A percentile compares a stretch with the other conserved stretches of the same genome.
Evolutionary conservation across 2,113 vertebrate genomes (phyloP).

Genomic region (Pipra filicauda): DNA sequence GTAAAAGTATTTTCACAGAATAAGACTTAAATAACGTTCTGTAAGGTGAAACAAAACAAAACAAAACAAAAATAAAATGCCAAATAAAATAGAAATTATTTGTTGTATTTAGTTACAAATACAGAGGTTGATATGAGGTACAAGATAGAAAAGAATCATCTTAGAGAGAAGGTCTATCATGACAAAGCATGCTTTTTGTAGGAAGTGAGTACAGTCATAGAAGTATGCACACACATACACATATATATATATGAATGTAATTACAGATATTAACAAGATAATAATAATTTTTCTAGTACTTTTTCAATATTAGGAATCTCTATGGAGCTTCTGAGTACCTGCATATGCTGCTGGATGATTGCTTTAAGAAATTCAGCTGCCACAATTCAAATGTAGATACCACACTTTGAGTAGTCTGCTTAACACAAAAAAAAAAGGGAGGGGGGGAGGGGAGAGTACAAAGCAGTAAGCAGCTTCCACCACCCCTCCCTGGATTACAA

Average conservation of each 20-base stretch:
- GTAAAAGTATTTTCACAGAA: neutral
- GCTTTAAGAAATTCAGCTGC: neutral
- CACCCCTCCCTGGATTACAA: neutral
- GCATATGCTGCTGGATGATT: neutral
- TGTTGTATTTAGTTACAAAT: neutral
- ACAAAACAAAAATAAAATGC: neutral
- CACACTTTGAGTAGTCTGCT: neutral
- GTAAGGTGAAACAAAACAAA: neutral
- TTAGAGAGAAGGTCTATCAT: neutral
- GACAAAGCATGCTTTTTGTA: neutral
- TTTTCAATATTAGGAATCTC: neutral
- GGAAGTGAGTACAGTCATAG: neutral
- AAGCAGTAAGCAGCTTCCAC: neutral
- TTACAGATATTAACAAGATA: neutral
- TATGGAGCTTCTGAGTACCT: neutral
- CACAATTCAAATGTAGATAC: neutral
- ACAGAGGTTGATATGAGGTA: neutral
- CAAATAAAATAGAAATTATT: neutral
- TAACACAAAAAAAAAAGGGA: neutral
- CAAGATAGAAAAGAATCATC: neutral
- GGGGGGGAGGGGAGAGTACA: neutral
- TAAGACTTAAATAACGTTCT: neutral
- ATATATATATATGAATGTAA: neutral
- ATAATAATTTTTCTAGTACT: neutral
- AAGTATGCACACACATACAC: rapidly evolving